Percentiles rank a stretch among this genome's conserved stretches.
These are phyloP conservation scores for Stenotaenia linearis DNA, from an alignment of 2,888 invertebrate species.

Conservation along the genomic window DNA sequence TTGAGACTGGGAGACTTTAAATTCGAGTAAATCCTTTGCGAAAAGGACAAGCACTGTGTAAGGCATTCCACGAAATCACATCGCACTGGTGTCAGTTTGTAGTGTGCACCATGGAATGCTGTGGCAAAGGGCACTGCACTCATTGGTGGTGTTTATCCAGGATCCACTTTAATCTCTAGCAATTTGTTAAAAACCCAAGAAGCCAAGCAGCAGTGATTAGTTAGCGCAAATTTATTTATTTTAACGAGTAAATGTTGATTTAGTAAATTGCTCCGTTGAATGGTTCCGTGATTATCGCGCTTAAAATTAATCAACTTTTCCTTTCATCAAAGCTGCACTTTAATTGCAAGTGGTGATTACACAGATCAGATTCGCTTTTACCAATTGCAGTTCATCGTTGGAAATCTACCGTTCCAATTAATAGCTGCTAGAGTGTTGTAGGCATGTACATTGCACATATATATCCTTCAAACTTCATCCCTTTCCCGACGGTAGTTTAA, in stretches of 20 bases:
- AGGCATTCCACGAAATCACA: no score
- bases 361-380: neutral
- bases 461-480: neutral
- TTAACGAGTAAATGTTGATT: neutral
- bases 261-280: neutral
- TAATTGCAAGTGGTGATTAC: neutral
- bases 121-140: no score
- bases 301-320: neutral
- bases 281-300: no score
- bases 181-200: neutral
- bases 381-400: neutral
- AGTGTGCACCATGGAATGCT: no score
- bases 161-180: no score
- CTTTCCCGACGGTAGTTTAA: neutral
- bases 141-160: no score
- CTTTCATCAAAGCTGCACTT: neutral
- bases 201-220: neutral
- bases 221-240: neutral
- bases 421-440: neutral
- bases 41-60: no score
- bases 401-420: neutral
- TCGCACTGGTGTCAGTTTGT: no score
- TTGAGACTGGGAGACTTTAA: no score
- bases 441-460: neutral
- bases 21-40: no score